Evolutionary conservation across 1,140 invertebrate genomes (phyloP), one percentile per base, ranked within the genome.

Genomic region (Sipha flava): DNA sequence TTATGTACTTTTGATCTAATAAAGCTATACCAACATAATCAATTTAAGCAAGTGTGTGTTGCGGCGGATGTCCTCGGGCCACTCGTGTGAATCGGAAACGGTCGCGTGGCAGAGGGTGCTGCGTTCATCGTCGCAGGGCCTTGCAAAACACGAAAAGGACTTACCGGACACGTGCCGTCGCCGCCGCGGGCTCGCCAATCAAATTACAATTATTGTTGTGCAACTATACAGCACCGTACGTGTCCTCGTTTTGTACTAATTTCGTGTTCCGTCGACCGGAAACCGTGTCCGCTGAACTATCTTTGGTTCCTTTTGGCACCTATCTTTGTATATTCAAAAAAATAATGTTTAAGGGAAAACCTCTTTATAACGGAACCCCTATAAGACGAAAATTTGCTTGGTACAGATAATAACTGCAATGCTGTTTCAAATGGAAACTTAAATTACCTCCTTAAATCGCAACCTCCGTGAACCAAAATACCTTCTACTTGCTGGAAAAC

Each of bases 21-120:
- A 70, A 70, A 73, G 49, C 70, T 72, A 49, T 72, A 49, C 40
- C 18, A 73, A 73, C 70, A 54, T 73, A 73, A 73, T 73, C 70
- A 73, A 52, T 52, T 73, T 73, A 52, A 54, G 34, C 73, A 40
- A 47, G 73, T 59, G 73, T 59, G 73, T 70, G 66, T 47, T 45
- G 66, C 66, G 66, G 23, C 66, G 66, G 66, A 70, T 70, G 66
- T 70, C 66, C 66, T 70, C 66, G 66, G 66, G 66, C 66, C 23
- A 40, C 52, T 77, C 73, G 73, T 77, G 73, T 77, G 73, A 77
- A 77, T 43, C 72, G 34, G 73, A 77, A 77, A 77, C 34, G 73
- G 73, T 77, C 73, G 52, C 73, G 73, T 77, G 73, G 45, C 72
- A 7, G 7, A 54, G 64, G 64, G 64, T 47, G 45, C 45, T 23